Conservation (phyloP, 2,113 vertebrate species). For the Sinocyclocheilus anshuiensis region DNA sequence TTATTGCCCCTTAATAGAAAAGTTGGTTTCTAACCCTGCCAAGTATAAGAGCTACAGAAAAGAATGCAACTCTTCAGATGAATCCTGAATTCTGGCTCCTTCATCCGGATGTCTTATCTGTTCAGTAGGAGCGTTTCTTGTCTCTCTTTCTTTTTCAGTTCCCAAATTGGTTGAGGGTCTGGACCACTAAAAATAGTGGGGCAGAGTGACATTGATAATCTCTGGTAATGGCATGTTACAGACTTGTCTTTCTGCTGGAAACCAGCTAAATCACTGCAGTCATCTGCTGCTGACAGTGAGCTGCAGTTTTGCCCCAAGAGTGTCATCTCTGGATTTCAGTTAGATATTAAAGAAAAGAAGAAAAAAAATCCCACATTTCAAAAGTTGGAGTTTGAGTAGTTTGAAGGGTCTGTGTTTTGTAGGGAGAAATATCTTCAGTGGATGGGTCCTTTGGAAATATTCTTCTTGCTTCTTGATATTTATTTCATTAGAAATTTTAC, state of each 20-base stretch:
- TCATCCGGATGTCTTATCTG: background rate
- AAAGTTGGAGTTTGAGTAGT: constrained; percentile 12
- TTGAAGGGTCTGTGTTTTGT: constrained; percentile 3
- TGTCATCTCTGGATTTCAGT: constrained; percentile 19
- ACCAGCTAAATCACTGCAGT: constrained; percentile 64
- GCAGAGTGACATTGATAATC: constrained; percentile 74
- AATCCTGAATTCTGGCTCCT: background rate
- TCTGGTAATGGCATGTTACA: constrained; percentile 74
- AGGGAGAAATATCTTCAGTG: background rate
- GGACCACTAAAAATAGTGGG: constrained; percentile 69
- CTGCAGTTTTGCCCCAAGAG: constrained; percentile 5
- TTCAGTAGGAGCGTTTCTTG: background rate
- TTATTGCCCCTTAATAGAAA: too few relatives aligned
- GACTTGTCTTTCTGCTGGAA: constrained; percentile 66
- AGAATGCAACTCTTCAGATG: background rate
- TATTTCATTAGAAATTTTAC: background rate
- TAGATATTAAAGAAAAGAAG: background rate
- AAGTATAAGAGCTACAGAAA: background rate
- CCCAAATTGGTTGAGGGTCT: constrained; percentile 67
- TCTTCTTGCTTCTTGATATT: background rate
- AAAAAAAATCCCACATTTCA: background rate
- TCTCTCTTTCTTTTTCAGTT: constrained; percentile 57
- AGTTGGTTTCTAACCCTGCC: too few relatives aligned
- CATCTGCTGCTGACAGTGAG: constrained; percentile 64
- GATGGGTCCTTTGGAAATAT: background rate